These are phyloP conservation scores for Neosilurus hyrtlii DNA, from an alignment of 2,797 vertebrate genomes.

Conservation along the genomic window DNA sequence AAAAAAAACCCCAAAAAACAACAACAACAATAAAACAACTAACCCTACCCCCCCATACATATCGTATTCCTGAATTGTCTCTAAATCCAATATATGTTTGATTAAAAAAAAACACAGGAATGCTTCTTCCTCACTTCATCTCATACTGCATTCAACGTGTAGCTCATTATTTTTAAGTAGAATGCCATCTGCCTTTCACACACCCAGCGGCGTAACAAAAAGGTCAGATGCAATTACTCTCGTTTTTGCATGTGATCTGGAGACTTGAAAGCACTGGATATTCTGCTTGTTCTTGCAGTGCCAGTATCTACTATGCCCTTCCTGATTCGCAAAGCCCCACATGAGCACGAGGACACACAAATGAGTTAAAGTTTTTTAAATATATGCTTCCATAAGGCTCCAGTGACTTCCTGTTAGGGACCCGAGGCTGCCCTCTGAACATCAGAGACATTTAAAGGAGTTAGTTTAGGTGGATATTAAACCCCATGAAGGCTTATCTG, in stretches of 20 bases:
- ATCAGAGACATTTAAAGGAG: conserved; percentile 32
- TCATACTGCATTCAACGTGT: conserved; percentile 30
- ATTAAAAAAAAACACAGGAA: conserved; percentile 23
- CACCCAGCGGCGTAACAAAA: conserved; percentile 43
- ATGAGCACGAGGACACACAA: conserved; percentile 30
- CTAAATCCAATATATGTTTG: conserved; percentile 39
- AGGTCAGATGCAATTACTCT: conserved; percentile 57
- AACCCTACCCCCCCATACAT: background rate
- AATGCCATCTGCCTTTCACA: conserved; percentile 56
- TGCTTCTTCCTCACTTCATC: conserved; percentile 30
- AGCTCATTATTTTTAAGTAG: conserved; percentile 55
- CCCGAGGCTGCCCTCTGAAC: background rate
- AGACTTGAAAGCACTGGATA: conserved; percentile 14
- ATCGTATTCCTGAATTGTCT: conserved; percentile 37
- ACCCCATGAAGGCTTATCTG: background rate
- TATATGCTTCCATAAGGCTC: conserved; percentile 8
- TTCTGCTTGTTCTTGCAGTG: conserved; percentile 46
- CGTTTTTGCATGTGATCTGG: conserved; percentile 51
- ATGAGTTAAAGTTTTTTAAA: conserved; percentile 13
- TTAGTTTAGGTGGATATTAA: background rate
- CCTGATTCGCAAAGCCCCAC: conserved; percentile 38
- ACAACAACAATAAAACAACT: background rate
- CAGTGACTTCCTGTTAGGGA: conserved; percentile 15
- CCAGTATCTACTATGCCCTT: conserved; percentile 29
- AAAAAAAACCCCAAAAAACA: background rate